phyloP scores from a whole-genome alignment of 2,888 invertebrate species.

The Hyalella azteca region DNA sequence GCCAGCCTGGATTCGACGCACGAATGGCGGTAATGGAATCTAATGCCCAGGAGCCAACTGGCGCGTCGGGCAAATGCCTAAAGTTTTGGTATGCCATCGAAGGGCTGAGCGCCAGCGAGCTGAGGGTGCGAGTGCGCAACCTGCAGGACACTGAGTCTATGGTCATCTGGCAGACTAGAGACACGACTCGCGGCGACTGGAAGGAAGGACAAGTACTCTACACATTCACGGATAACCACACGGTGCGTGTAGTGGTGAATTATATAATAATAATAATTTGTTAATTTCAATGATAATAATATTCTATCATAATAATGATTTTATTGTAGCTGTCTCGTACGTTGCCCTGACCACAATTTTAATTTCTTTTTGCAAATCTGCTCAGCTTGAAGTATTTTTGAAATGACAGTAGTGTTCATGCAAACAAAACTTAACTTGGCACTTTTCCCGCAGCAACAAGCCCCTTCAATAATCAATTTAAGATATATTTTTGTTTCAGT shows the following conservation, averaged over 20 bases:
- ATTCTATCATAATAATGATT: no score
- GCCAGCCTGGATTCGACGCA: slow-evolving; percentile 60
- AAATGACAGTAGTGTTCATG: no score
- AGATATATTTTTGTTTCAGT: slow-evolving; percentile 62
- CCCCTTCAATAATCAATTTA: no score
- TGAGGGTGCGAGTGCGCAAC: slow-evolving; percentile 65
- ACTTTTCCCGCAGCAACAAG: no score
- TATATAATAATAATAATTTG: no score
- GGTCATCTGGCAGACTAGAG: slow-evolving; percentile 68
- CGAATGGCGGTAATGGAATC: slow-evolving; percentile 53
- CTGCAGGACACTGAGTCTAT: slow-evolving; percentile 61
- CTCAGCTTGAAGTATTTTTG: no score
- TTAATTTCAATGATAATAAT: no score
- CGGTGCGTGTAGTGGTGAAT: slow-evolving; percentile 62
- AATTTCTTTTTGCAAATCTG: no score
- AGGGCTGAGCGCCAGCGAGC: slow-evolving; percentile 68
- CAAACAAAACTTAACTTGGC: no score
- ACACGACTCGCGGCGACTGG: slow-evolving; percentile 67
- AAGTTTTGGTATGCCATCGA: slow-evolving; percentile 65
- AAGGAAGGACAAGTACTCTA: slow-evolving; percentile 68
- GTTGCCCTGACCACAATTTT: no score
- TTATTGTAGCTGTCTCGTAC: no score
- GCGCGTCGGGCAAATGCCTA: slow-evolving; percentile 51
- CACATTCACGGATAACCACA: slow-evolving; percentile 67
- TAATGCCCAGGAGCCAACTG: slow-evolving; percentile 44